A percentile compares a stretch with the other conserved stretches of the same genome.
Evolutionary conservation across 1,140 invertebrate genomes (phyloP).

Genomic region (Aphelinus atriplicis): DNA sequence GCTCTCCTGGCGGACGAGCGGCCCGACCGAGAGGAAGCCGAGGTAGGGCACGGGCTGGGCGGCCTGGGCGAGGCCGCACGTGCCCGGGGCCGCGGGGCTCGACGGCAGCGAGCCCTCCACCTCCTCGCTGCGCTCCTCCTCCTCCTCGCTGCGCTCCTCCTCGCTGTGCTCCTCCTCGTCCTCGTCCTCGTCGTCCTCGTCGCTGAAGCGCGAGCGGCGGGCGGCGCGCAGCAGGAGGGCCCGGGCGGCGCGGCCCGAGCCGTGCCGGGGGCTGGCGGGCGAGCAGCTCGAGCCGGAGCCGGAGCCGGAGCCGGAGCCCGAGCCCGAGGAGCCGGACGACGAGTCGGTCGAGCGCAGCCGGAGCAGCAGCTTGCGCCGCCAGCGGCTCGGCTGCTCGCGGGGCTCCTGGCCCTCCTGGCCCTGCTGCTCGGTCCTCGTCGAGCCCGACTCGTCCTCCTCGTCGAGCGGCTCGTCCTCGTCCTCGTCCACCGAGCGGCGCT

Average conservation of each 20-base stretch:
- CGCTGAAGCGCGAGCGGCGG: background rate
- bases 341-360: slow-evolving; percentile 54
- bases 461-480: background rate
- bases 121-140: slow-evolving; percentile 55
- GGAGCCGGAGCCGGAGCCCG: slow-evolving; percentile 44
- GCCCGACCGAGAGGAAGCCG: slow-evolving; percentile 60
- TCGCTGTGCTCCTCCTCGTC: slow-evolving; percentile 48
- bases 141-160: slow-evolving; percentile 45
- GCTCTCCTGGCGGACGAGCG: slow-evolving; percentile 59
- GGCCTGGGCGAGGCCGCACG: slow-evolving; percentile 39
- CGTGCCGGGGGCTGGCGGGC: slow-evolving; percentile 48
- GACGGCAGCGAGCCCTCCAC: slow-evolving; percentile 59
- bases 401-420: slow-evolving; percentile 14
- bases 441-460: background rate
- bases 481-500: slow-evolving; percentile 2
- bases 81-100: slow-evolving; percentile 55
- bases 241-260: slow-evolving; percentile 34
- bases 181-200: slow-evolving; percentile 39
- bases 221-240: background rate
- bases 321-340: slow-evolving; percentile 38
- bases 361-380: slow-evolving; percentile 54
- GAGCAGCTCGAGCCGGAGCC: slow-evolving; percentile 52
- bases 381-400: slow-evolving; percentile 49
- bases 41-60: slow-evolving; percentile 54
- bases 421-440: background rate